Conservation (phyloP, 2,888 invertebrate genomes). For the Notodonta ziczac region DNA sequence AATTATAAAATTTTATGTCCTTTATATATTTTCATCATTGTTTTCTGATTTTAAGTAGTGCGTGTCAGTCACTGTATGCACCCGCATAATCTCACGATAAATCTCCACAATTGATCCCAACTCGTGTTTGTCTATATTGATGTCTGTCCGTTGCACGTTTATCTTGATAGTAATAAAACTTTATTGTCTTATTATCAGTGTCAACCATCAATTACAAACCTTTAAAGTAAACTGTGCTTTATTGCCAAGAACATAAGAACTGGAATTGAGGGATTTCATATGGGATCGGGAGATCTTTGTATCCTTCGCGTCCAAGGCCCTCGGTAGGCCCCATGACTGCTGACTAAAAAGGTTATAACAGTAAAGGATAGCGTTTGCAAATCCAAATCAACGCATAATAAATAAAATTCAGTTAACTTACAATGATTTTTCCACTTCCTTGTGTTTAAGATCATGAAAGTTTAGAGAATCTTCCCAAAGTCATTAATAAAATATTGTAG, state of each 20-base stretch:
- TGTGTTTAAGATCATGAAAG: no score
- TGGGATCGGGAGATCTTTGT: conserved; percentile 17
- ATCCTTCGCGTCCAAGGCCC: conserved; percentile 27
- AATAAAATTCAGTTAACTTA: no score
- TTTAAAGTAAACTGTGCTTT: conserved; percentile 3
- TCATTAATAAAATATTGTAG: no score
- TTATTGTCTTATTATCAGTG: conserved; percentile 44
- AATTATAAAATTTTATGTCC: background rate
- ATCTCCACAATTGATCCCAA: conserved; percentile 34
- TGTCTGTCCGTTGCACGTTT: conserved; percentile 28
- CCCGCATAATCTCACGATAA: conserved; percentile 40
- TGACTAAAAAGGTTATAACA: conserved; percentile 27
- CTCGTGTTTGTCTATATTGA: conserved; percentile 28
- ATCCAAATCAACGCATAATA: background rate
- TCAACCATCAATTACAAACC: conserved; percentile 29
- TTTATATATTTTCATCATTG: conserved; percentile 21
- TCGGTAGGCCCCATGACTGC: conserved; percentile 14
- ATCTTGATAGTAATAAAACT: conserved; percentile 44
- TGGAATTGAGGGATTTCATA: conserved; percentile 6
- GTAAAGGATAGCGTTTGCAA: conserved; percentile 12
- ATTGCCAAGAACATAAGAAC: background rate
- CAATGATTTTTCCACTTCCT: no score
- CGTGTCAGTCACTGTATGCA: conserved; percentile 23
- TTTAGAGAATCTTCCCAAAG: no score
- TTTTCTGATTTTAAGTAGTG: conserved; percentile 18